Conservation (phyloP, 2,797 vertebrate genomes). For the Anguilla pacifica region DNA sequence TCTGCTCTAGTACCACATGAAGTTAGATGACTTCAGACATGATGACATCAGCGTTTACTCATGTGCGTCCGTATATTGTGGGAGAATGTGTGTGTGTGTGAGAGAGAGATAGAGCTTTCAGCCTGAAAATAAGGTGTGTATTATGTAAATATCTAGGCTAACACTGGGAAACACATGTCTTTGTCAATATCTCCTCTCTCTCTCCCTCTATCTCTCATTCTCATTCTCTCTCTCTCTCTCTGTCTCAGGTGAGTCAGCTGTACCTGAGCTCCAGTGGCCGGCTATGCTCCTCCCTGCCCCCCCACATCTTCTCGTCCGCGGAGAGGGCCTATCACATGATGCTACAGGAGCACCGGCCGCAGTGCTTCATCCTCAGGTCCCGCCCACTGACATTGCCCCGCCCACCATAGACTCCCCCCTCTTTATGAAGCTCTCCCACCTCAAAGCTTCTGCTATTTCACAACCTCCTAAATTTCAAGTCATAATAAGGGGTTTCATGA, state of each 20-base stretch:
- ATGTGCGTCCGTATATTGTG: too few relatives aligned
- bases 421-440: neutral
- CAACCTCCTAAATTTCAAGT: neutral
- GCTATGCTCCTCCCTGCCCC: constrained; percentile 85
- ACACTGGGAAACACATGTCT: neutral
- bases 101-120: neutral
- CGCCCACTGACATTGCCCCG: neutral
- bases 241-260: constrained; percentile 88
- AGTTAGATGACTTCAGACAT: too few relatives aligned
- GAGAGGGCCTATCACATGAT: constrained; percentile 92
- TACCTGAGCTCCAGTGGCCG: constrained; percentile 85
- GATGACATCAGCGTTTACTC: too few relatives aligned
- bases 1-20: too few relatives aligned
- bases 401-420: constrained; percentile 32
- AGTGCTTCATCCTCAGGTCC: constrained; percentile 93
- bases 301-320: constrained; percentile 92
- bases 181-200: too few relatives aligned
- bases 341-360: constrained; percentile 83
- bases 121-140: neutral
- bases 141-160: constrained; percentile 21
- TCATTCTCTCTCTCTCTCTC: constrained; percentile 45
- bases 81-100: too few relatives aligned
- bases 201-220: too few relatives aligned
- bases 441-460: neutral
- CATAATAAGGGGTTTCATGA: neutral